A percentile compares a stretch with the other conserved stretches of the same genome.
These are phyloP conservation scores for Leucophenga varia DNA, from an alignment of 1,140 invertebrate species.

Conservation along the genomic window DNA sequence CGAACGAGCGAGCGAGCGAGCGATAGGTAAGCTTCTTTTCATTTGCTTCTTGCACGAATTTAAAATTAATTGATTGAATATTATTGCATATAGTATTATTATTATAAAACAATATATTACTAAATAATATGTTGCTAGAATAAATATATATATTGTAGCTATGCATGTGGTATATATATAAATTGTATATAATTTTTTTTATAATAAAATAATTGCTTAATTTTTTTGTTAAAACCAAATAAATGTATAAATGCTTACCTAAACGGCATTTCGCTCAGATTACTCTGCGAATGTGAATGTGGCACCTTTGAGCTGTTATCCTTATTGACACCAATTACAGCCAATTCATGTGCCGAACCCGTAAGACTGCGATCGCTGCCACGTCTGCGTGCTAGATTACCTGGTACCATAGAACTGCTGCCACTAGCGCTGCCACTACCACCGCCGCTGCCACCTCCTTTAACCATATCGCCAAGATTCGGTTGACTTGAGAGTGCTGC, in stretches of 20 bases:
- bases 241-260: constrained; percentile 60
- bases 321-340: constrained; percentile 66
- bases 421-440: constrained; percentile 21
- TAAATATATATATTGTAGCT: no score
- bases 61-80: no score
- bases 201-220: no score
- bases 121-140: no score
- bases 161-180: no score
- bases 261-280: constrained; percentile 76
- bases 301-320: constrained; percentile 62
- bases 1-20: no score
- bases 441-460: constrained; percentile 26
- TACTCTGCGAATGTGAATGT: constrained; percentile 78
- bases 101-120: no score
- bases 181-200: no score
- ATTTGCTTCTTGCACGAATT: no score
- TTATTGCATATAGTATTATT: no score
- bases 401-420: constrained; percentile 35
- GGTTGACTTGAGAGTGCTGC: constrained; percentile 58
- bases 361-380: constrained; percentile 81
- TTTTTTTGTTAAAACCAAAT: background rate
- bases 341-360: constrained; percentile 76
- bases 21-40: no score
- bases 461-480: constrained; percentile 50
- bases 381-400: constrained; percentile 63